phyloP scores from a whole-genome alignment of 2,888 invertebrate species.

The Meteorus colon region DNA sequence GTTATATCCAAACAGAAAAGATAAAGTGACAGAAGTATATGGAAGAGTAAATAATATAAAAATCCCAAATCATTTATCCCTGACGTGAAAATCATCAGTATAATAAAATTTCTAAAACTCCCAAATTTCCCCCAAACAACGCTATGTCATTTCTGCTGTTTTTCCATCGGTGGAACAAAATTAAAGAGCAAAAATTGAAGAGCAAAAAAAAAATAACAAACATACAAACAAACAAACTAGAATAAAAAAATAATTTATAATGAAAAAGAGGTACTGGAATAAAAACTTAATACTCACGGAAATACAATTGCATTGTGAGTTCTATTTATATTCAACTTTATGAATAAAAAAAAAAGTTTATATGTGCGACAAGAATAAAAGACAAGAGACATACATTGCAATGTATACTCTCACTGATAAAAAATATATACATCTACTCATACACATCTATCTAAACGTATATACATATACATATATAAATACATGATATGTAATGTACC shows the following conservation, averaged over 20 bases:
- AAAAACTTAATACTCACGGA: conserved; percentile 26
- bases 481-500: conserved; percentile 37
- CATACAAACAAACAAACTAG: neutral
- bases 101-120: neutral
- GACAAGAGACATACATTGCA: conserved; percentile 22
- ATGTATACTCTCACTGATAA: neutral
- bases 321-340: conserved; percentile 18
- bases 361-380: conserved; percentile 27
- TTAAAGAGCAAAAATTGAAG: neutral
- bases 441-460: neutral
- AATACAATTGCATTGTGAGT: conserved; percentile 27
- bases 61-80: neutral
- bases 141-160: neutral
- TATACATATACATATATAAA: conserved; percentile 22
- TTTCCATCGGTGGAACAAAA: neutral
- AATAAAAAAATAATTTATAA: conserved; percentile 9
- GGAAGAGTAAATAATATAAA: neutral
- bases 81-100: neutral
- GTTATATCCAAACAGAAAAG: too few species aligned
- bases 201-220: neutral
- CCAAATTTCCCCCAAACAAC: neutral
- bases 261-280: conserved; percentile 20
- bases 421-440: neutral
- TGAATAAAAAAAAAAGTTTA: conserved; percentile 34
- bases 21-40: too few species aligned